Conservation (phyloP, 2,888 invertebrate genomes). For the Plutella xylostella region DNA sequence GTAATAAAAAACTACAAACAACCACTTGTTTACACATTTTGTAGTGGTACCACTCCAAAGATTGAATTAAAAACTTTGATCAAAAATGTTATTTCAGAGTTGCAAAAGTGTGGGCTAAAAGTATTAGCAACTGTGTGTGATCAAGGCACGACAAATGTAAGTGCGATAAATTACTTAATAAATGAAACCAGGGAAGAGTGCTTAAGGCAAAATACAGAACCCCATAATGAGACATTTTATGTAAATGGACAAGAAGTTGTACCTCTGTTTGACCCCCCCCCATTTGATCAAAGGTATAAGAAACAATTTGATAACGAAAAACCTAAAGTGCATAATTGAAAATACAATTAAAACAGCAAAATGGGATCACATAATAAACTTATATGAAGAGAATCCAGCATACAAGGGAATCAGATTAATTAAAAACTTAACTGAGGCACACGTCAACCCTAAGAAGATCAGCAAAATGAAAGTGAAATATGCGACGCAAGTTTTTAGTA, state of each 20-base stretch:
- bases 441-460: conserved; percentile 9
- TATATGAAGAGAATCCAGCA: conserved; percentile 9
- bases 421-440: conserved; percentile 14
- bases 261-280: conserved; percentile 14
- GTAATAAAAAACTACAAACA: conserved; percentile 15
- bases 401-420: conserved; percentile 12
- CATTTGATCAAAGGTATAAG: conserved; percentile 16
- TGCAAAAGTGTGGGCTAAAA: not conserved
- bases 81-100: not conserved
- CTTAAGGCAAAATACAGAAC: conserved; percentile 3
- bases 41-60: conserved; percentile 9
- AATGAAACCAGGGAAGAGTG: conserved; percentile 9
- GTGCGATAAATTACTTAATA: conserved; percentile 9
- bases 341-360: conserved; percentile 6
- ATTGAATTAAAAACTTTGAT: conserved; percentile 9
- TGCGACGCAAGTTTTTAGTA: conserved; percentile 14
- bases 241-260: conserved; percentile 10
- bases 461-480: conserved; percentile 14
- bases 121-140: conserved; percentile 10
- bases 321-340: conserved; percentile 8
- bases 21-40: conserved; percentile 14
- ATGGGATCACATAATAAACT: conserved; percentile 11
- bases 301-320: conserved; percentile 15
- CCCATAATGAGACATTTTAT: conserved; percentile 4
- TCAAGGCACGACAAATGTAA: conserved; percentile 13